phyloP scores from a whole-genome alignment of 2,797 vertebrate species.

The Picus viridis region DNA sequence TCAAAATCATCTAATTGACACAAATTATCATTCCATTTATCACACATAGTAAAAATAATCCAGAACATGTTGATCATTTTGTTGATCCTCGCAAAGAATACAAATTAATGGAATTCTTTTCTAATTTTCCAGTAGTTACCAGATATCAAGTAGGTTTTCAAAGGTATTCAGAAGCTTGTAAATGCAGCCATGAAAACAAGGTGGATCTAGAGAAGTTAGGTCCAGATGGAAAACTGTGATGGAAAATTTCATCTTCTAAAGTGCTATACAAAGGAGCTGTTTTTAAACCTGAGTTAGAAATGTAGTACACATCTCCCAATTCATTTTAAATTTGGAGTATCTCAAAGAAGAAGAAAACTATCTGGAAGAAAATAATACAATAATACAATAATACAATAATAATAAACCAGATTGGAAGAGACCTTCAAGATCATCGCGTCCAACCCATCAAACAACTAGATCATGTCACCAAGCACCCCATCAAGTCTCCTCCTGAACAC shows the following conservation, averaged over 20 bases:
- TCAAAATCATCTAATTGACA: no score
- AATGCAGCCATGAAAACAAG: not conserved
- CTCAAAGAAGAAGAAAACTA: not conserved
- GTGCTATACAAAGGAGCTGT: not conserved
- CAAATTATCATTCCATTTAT: no score
- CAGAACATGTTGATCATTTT: not conserved
- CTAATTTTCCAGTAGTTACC: not conserved
- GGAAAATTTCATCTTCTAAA: not conserved
- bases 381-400: no score
- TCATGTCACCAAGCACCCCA: no score
- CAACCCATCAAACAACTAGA: no score
- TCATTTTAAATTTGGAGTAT: not conserved
- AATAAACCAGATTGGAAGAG: no score
- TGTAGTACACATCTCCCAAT: accelerated
- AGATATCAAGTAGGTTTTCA: not conserved
- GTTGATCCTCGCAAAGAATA: not conserved
- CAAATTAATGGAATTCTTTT: not conserved
- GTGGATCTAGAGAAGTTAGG: not conserved
- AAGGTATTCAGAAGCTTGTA: not conserved
- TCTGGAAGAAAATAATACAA: not conserved
- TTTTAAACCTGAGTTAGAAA: not conserved
- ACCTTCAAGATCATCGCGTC: no score
- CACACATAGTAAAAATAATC: not conserved
- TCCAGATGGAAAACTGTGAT: not conserved
- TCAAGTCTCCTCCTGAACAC: no score